Evolutionary conservation across 2,888 invertebrate genomes (phyloP), one percentile per base, ranked within the genome.

Genomic region (Gastracanthus pulcherrimus): DNA sequence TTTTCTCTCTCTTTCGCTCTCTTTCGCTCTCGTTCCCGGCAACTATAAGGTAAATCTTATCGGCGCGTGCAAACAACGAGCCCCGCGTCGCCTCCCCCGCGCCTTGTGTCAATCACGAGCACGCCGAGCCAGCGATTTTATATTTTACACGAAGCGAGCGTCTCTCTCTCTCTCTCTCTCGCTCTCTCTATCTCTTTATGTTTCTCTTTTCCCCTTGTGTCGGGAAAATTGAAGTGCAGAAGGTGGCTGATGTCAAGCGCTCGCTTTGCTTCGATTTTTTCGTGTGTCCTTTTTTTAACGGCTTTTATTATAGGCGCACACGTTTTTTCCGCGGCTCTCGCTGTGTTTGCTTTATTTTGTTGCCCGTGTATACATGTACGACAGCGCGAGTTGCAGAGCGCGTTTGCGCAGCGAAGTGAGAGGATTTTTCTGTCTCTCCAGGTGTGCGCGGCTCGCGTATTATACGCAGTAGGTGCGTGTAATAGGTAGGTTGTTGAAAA

Each of bases 71-170:
- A 80, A 79, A 80, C 75, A 70, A 29, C 23, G 29, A 23, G 23
- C 11, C 55, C 26, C 55, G 19, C 23, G 4, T 1, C n/a, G 23
- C 3, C 26, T 7, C 55, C 9, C 55, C 3, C 13, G 26, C 26
- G 55, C 9, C 67, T 66, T 62, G 69, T 84, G 80, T 84, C 85
- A 84, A 85, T 86, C 85, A 84, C 80, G 76, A 81, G 80, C 74
- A 23, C 64, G 80, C 75, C n/a, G n/a, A n/a, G n/a, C 84, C 77
- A 72, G 70, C 60, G 64, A 81, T 80, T 83, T 81, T 81, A 77
- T 83, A 76, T 66, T 75, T 76, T 76, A 71, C 51, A 23, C 55
- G 23, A 23, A n/a, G n/a, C n/a, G n/a, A n/a, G n/a, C n/a, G n/a
- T n/a, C 4, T n/a, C 55, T 23, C 55, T 26, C 6, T 51, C 7